Conservation (phyloP, 2,888 invertebrate species). For the Epinotia ramella region DNA sequence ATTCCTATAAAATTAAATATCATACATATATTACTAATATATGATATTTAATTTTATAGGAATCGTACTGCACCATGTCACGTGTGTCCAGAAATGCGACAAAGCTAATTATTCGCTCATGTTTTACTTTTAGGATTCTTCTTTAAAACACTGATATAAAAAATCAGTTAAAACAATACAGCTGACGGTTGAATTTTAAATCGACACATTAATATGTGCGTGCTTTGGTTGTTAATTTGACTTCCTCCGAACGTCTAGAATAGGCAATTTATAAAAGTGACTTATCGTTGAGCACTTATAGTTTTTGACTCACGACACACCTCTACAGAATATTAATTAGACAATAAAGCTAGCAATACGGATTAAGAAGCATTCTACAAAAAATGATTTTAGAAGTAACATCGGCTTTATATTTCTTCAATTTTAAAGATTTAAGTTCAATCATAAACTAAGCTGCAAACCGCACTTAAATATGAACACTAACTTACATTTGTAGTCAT, state of each 20-base stretch:
- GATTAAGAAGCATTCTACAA: neutral
- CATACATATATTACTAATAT: too few relatives aligned
- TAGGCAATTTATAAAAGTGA: slow-evolving; percentile 29
- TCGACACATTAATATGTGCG: slow-evolving; percentile 11
- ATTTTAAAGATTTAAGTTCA: neutral
- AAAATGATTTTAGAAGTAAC: neutral
- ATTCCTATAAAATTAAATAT: too few relatives aligned
- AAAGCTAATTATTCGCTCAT: neutral
- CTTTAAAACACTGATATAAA: neutral
- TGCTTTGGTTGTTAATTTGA: slow-evolving; percentile 26
- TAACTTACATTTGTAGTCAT: slow-evolving; percentile 36
- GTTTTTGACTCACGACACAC: slow-evolving; percentile 21
- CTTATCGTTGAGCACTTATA: slow-evolving; percentile 24
- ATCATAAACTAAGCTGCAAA: neutral
- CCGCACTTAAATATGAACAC: neutral
- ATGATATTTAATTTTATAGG: too few relatives aligned
- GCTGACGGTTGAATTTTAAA: neutral
- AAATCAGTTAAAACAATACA: neutral
- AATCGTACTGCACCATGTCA: too few relatives aligned
- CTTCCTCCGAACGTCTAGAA: slow-evolving; percentile 32
- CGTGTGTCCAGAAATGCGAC: too few relatives aligned
- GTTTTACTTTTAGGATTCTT: neutral
- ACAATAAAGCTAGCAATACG: neutral
- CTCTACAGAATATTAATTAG: slow-evolving; percentile 27
- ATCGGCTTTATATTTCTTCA: neutral